A percentile compares a stretch with the other conserved stretches of the same genome.
phyloP scores from a whole-genome alignment of 92 coral and sea anemone species.

The Hydrozoanthus gracilis region DNA sequence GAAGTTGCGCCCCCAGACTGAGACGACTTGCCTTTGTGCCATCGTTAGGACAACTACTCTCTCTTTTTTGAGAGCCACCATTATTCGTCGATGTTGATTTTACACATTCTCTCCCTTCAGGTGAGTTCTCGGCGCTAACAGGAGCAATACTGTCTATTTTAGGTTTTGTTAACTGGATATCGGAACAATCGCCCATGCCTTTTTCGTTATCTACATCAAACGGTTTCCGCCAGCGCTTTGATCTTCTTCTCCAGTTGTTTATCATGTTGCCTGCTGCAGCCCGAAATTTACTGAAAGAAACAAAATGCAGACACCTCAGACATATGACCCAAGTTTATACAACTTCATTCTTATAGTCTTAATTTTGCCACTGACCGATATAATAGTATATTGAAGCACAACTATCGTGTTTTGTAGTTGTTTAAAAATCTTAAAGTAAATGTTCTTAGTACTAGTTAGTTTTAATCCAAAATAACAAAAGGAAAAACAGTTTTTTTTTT shows the following conservation, averaged over 20 bases:
- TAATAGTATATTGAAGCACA: too few relatives aligned
- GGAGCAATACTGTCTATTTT: not conserved
- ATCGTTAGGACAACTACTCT: not conserved
- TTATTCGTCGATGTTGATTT: not conserved
- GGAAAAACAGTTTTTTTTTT: too few relatives aligned
- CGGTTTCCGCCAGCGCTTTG: constrained; percentile 86
- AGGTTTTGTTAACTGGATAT: constrained; percentile 35
- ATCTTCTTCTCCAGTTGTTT: constrained; percentile 76
- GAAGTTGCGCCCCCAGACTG: not conserved
- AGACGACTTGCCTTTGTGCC: not conserved
- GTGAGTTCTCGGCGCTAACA: not conserved
- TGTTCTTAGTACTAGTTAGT: too few relatives aligned
- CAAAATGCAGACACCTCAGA: not conserved
- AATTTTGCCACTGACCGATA: too few relatives aligned
- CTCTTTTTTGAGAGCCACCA: not conserved
- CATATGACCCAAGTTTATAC: too few relatives aligned
- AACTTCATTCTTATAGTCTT: too few relatives aligned
- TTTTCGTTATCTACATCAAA: constrained; percentile 57
- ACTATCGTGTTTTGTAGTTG: too few relatives aligned
- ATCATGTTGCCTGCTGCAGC: constrained; percentile 75
- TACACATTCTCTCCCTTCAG: not conserved
- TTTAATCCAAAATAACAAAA: too few relatives aligned
- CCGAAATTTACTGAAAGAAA: constrained; percentile 59
- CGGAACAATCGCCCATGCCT: constrained; percentile 22
- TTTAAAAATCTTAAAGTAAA: too few relatives aligned